Evolutionary conservation across 2,888 invertebrate genomes (phyloP), one percentile per base, ranked within the genome.

Genomic region (Eupithecia pulchellata): DNA sequence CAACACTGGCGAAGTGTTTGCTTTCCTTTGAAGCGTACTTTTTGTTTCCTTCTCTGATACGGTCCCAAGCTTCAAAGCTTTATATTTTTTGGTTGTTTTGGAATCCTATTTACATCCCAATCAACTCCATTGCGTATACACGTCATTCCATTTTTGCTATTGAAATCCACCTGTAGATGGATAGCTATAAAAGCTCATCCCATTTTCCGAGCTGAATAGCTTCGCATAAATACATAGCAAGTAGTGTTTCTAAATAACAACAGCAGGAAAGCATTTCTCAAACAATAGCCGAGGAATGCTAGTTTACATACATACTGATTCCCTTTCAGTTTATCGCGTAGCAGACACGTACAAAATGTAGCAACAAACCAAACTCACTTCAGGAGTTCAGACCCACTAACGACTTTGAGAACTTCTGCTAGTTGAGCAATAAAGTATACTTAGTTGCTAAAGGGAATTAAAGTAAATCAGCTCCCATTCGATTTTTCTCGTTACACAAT

Each of bases 401-500:
- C 64, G 69, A 69, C 72, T 70, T 61, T n/a, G 63, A 67, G 47
- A 73, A 70, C 69, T 69, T 36, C 25, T 36, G 69, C 57, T 67
- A 69, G 69, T 64, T 66, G 64, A 73, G 64, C 64, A 65, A 61
- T 68, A 64, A 71, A 71, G 64, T 64, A 66, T 66, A 72, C 72
- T 55, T 69, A 66, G 62, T 68, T 67, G 66, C 69, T 61, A 47
- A 73, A 73, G 68, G 39, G 69, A 67, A 73, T 69, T 61, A 67
- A 69, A 68, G 61, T 68, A 73, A 73, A 73, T 70, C 64, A 69
- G 61, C 67, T 64, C 60, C 60, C 61, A 68, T 67, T 73, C 67
- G 69, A 73, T 73, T 73, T n/a, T 73, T 14, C 67, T 69, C 69
- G 61, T 69, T 69, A 61, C 63, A 61, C 73, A 72, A 72, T 75